Evolutionary conservation across 2,797 vertebrate species (phyloP).

Genomic region (Orientallactaga sibirica): DNA sequence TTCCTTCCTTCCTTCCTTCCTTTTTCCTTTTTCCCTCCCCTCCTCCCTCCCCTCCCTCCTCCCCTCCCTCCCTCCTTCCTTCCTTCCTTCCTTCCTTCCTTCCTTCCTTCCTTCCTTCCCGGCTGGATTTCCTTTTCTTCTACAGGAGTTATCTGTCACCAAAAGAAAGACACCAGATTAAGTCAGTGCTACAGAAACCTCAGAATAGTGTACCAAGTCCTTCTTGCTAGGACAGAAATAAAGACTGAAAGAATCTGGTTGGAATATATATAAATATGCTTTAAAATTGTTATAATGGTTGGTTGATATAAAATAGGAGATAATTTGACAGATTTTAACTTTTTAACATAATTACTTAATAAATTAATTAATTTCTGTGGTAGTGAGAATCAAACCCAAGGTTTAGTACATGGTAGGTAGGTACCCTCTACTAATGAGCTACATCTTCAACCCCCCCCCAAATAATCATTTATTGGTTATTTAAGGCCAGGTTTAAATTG

Average conservation of each 20-base stretch:
- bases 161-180: conserved; percentile 20
- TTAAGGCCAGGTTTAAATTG: conserved; percentile 24
- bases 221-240: conserved; percentile 36
- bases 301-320: conserved; percentile 37
- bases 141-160: conserved; percentile 43
- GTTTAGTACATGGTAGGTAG: not conserved
- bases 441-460: too few species aligned
- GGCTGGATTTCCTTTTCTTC: conserved; percentile 46
- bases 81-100: too few species aligned
- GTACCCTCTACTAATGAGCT: not conserved
- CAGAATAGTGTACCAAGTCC: not conserved
- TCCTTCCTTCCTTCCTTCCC: too few species aligned
- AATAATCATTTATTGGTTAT: too few species aligned
- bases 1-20: too few species aligned
- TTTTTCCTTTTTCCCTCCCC: too few species aligned
- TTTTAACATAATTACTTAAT: not conserved
- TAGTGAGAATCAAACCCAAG: not conserved
- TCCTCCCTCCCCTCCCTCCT: too few species aligned
- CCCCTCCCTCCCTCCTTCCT: too few species aligned
- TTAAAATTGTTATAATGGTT: conserved; percentile 35
- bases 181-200: not conserved
- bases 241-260: conserved; percentile 28
- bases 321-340: conserved; percentile 2
- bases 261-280: not conserved
- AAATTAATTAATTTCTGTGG: not conserved